These are phyloP conservation scores for Heliothis subflexa DNA, from an alignment of 1,140 invertebrate genomes.

Conservation along the genomic window DNA sequence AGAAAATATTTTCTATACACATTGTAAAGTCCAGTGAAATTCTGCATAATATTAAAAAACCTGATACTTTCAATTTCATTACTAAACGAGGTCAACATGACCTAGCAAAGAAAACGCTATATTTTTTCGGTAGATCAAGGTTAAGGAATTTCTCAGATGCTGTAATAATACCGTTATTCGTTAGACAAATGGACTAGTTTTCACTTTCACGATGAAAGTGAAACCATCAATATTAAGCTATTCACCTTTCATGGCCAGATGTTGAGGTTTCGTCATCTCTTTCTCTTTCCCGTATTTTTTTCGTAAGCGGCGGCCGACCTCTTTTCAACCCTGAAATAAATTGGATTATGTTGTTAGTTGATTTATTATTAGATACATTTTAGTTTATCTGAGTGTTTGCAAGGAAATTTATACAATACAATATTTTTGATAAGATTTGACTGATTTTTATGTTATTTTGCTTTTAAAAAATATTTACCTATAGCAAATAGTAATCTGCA, in stretches of 20 bases:
- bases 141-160: neutral
- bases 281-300: slow-evolving; percentile 74
- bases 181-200: neutral
- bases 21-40: neutral
- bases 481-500: no score
- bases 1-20: no score
- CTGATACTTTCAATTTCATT: neutral
- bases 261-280: slow-evolving; percentile 71
- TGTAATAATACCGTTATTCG: neutral
- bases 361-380: no score
- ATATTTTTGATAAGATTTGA: no score
- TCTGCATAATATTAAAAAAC: neutral
- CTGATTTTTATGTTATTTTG: no score
- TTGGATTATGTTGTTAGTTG: neutral
- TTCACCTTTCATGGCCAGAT: slow-evolving; percentile 73
- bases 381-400: no score
- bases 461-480: no score
- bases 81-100: neutral
- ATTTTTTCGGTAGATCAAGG: neutral
- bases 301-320: slow-evolving; percentile 76
- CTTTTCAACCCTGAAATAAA: slow-evolving; percentile 77
- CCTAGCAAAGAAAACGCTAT: neutral
- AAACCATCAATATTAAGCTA: neutral
- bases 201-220: slow-evolving; percentile 3
- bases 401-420: no score